Evolutionary conservation across 2,888 invertebrate genomes (phyloP), one percentile per base, ranked within the genome.

Genomic region (Pimpla rufipes): DNA sequence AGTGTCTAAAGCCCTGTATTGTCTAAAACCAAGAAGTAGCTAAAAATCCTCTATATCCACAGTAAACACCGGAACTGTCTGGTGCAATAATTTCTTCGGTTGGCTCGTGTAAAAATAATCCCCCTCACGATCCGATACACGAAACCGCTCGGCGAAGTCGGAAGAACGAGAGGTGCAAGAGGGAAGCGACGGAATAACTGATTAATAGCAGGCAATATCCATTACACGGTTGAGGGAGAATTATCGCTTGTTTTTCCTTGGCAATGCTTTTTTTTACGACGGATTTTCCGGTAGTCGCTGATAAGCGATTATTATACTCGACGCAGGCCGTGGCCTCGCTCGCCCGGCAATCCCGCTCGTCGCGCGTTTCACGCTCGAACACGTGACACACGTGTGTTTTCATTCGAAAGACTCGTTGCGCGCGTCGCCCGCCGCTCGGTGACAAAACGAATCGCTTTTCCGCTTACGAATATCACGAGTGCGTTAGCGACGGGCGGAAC

Each of bases 381-480:
- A n/a, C 21, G n/a, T 42, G 42, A 13, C 23, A 35, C 29, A 8
- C 42, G 7, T 57, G 57, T 57, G 13, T 29, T 57, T 57, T 57
- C 57, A 57, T 29, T 29, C 11, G 29, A 29, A 57, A 57, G 4
- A 57, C 57, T 57, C 13, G 57, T 29, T n/a, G 6, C 21, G 18
- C 3, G 4, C 16, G 16, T 3, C 52, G 21, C 47, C 29, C 23
- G 23, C 4, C 57, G 23, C 21, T 57, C 29, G 13, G 57, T 29
- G 57, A 57, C 57, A 57, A 57, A 40, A 75, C 62, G 23, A 57
- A 57, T 67, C 29, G 62, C 50, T 35, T 62, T 62, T 62, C 50
- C 35, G 52, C 50, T 23, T 73, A 45, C 52, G 35, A 67, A 47
- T 79, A 67, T 67, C 47, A 67, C 66, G 73, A 67, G 66, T 68